Evolutionary conservation across 2,888 invertebrate species (phyloP).

Genomic region (Lasioglossum villosulum): DNA sequence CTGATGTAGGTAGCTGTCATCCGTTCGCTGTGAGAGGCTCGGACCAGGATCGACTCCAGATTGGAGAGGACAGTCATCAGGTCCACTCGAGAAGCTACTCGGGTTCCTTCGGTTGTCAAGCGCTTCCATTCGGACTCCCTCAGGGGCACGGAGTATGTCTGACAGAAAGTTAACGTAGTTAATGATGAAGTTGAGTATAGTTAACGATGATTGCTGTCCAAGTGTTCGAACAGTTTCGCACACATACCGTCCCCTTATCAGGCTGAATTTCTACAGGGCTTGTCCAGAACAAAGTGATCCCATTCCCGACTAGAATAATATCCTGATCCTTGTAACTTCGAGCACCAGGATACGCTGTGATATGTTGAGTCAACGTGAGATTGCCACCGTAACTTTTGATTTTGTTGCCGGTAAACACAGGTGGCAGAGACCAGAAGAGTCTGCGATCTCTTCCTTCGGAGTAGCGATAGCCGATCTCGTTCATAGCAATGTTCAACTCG

Average conservation of each 20-base stretch:
- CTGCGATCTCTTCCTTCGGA: constrained; percentile 84
- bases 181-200: background rate
- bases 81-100: constrained; percentile 90
- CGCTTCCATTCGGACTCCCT: constrained; percentile 89
- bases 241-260: constrained; percentile 87
- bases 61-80: constrained; percentile 94
- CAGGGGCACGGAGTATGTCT: constrained; percentile 88
- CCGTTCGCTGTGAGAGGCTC: constrained; percentile 89
- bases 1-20: constrained; percentile 90
- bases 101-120: constrained; percentile 85
- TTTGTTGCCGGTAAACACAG: constrained; percentile 87
- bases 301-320: constrained; percentile 92
- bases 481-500: constrained; percentile 85
- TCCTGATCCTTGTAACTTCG: constrained; percentile 89
- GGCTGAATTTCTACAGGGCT: constrained; percentile 87
- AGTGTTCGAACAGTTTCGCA: background rate
- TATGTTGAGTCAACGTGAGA: constrained; percentile 90
- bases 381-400: constrained; percentile 95
- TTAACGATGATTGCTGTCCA: background rate
- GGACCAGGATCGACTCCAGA: constrained; percentile 92
- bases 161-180: background rate
- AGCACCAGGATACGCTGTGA: constrained; percentile 86
- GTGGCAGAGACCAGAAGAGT: constrained; percentile 92
- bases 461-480: constrained; percentile 88
- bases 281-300: constrained; percentile 91